Evolutionary conservation across 2,113 vertebrate species (phyloP), one percentile per base, ranked within the genome.

Genomic region (Tachuris rubrigastra): DNA sequence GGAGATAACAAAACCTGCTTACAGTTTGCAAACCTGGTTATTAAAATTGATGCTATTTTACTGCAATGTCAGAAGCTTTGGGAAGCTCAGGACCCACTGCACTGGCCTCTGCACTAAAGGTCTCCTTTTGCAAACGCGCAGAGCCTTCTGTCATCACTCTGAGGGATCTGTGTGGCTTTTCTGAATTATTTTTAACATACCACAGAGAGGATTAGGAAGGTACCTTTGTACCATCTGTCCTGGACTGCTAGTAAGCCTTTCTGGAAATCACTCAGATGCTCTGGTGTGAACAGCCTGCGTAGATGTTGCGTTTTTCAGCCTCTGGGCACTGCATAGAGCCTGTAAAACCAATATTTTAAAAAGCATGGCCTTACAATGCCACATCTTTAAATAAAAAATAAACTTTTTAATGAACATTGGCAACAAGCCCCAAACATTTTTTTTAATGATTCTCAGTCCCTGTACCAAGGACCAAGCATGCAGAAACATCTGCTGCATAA

Each of bases 121-220:
- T n/a, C 31, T 47, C 2, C 18, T 28, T 44, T 24, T 55, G 33
- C 62, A 52, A n/a, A 31, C 10, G 21, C 17, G n/a, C 33, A 42
- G 60, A 13, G 5, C 9, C 27, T 62, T 78, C 67, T 44, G 12
- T 7, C 0, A 0, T 14, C 1, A 1, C 22, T 89, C 41, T 20
- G 18, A 82, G 33, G 30, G 9, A n/a, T 31, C 46, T 58, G 10
- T 12, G 49, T 73, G 39, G 42, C 33, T 59, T 59, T 91, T 46
- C 47, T 82, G 56, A 47, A 39, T 89, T 42, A 58, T 47, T 79
- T 89, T 71, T 74, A 68, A 19, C 19, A 9, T n/a, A 8, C 8
- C 15, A 10, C 35, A 42, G 62, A 75, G 5, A 27, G 33, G 8
- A 74, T 80, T 37, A 69, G 46, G 79, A 89, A 19, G 25, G 30